Evolutionary conservation across 2,113 vertebrate genomes (phyloP).

Genomic region (Spermophilus dauricus): DNA sequence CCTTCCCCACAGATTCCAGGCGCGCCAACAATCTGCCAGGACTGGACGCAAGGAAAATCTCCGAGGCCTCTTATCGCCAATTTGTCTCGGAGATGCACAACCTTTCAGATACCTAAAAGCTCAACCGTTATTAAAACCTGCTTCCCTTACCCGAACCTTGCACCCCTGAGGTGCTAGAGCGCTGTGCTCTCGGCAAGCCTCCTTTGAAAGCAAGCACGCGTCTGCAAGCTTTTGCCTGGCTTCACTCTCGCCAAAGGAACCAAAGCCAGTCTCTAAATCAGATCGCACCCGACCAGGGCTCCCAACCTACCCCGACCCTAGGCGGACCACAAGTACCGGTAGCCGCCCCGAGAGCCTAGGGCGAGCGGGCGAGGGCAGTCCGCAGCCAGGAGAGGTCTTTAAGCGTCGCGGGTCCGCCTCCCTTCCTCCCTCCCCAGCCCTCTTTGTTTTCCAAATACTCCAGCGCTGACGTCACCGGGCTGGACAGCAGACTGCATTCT

Average conservation of each 20-base stretch:
- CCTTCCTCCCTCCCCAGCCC: slow-evolving; percentile 60
- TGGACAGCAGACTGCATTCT: slow-evolving; percentile 85
- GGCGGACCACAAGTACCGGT: neutral
- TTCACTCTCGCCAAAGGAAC: neutral
- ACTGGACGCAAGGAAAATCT: neutral
- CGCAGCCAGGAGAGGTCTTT: slow-evolving; percentile 5
- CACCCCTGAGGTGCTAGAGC: neutral
- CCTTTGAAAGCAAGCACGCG: neutral
- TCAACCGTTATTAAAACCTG: neutral
- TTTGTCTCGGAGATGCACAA: neutral
- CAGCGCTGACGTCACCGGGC: slow-evolving; percentile 85
- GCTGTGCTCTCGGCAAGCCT: neutral
- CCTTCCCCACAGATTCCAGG: slow-evolving; percentile 35
- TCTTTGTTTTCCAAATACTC: slow-evolving; percentile 88
- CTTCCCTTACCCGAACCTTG: neutral
- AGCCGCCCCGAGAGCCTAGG: neutral
- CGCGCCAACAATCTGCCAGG: neutral
- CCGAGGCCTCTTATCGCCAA: neutral
- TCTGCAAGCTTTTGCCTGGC: neutral
- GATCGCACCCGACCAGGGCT: neutral
- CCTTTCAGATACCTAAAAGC: neutral
- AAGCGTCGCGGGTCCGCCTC: slow-evolving; percentile 59
- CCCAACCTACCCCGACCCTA: neutral
- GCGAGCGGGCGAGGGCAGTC: neutral
- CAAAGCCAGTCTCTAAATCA: neutral